Base-by-base conservation (phyloP, 23 tunicate species). In the Phallusia fumigata region DNA sequence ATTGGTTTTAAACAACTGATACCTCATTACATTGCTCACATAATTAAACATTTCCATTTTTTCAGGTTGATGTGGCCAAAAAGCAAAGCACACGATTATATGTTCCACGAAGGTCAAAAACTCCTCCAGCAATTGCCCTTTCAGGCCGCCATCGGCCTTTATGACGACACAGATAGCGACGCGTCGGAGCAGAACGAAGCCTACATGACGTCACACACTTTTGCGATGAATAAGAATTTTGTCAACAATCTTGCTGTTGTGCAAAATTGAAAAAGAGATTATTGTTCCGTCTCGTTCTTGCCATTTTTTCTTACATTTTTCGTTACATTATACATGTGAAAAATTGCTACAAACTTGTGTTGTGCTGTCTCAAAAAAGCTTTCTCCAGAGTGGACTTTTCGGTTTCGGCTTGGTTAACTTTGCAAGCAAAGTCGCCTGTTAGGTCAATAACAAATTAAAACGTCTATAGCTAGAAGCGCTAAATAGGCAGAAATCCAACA, bases 1-100 rank as follows among this genome's bases (percentile, higher is more conserved):
- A n/a, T n/a, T n/a, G n/a, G n/a, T n/a, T n/a, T n/a, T n/a, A n/a
- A n/a, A n/a, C n/a, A n/a, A n/a, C n/a, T n/a, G n/a, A n/a, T n/a
- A n/a, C n/a, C n/a, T n/a, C n/a, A n/a, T n/a, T n/a, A n/a, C n/a
- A n/a, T n/a, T n/a, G n/a, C n/a, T n/a, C n/a, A n/a, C n/a, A n/a
- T n/a, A n/a, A n/a, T n/a, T n/a, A n/a, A n/a, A n/a, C n/a, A n/a
- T n/a, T n/a, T n/a, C n/a, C n/a, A n/a, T n/a, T 34, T 15, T 82
- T 33, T 31, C 47, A 88, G 91, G 69, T 76, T 88, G 64, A 88
- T 88, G 91, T 88, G 91, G 91, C 91, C 91, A 24, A 76, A 77
- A 82, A 88, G 91, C 76, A 80, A 82, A 77, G 86, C 91, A 0
- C 83, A 75, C 45, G 86, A 88, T 40, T 88, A 82, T 76, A 81